Conservation (phyloP, 1,140 invertebrate genomes). For the Drosophila athabasca region DNA sequence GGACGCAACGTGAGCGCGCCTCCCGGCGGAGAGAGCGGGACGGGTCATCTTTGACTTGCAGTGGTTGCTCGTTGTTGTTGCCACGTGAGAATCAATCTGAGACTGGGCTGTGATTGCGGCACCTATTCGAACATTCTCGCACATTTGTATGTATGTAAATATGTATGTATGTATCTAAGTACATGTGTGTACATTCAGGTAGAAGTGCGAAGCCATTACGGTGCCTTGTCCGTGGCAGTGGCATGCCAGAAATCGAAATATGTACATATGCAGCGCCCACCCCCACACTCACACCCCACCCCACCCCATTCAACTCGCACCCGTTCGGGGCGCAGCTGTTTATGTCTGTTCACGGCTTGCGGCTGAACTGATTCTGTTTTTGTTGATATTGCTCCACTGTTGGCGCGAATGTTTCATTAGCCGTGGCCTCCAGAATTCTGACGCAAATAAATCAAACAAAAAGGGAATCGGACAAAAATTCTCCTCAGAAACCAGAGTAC, state of each 20-base stretch:
- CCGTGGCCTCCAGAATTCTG: constrained; percentile 31
- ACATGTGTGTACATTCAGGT: too few species aligned
- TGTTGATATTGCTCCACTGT: constrained; percentile 25
- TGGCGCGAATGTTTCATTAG: constrained; percentile 50
- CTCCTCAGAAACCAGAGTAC: background rate
- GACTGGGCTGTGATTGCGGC: background rate
- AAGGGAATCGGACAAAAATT: constrained; percentile 9
- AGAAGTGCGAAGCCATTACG: too few species aligned
- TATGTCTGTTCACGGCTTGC: constrained; percentile 46
- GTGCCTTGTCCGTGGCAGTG: too few species aligned
- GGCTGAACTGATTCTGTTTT: constrained; percentile 24
- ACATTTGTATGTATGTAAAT: background rate
- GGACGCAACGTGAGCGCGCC: constrained; percentile 42
- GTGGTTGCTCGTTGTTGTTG: constrained; percentile 29
- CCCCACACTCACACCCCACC: constrained; percentile 1
- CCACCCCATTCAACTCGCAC: constrained; percentile 28
- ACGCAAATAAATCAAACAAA: constrained; percentile 63
- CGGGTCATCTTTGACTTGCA: background rate
- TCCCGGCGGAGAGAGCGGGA: constrained; percentile 18
- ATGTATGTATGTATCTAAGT: too few species aligned
- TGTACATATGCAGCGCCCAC: constrained; percentile 8
- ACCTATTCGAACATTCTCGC: constrained; percentile 24
- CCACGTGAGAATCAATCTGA: constrained; percentile 30
- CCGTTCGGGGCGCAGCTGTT: constrained; percentile 58
- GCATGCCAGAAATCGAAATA: constrained; percentile 8